Base-by-base conservation (phyloP, 2,113 vertebrate genomes). In the Epinephelus fuscoguttatus region DNA sequence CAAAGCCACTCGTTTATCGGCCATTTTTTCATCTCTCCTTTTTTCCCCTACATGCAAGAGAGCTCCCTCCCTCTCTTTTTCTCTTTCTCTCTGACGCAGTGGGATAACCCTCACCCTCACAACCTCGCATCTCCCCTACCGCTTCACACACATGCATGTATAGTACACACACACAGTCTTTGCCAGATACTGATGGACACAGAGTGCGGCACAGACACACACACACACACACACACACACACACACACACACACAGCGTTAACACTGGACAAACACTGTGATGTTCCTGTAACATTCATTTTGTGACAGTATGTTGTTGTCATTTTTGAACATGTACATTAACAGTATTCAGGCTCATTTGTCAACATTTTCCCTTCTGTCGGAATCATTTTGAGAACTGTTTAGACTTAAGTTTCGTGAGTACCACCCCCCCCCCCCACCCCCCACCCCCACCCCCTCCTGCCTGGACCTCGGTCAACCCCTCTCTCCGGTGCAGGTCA, bases 1-100 rank as follows among this genome's bases (percentile, higher is more conserved):
- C 90, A 93, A 93, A 93, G 90, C 30, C 81, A 19, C 81, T 82
- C 86, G 40, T 89, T 84, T 84, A 75, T 86, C 69, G 13, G 50
- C 57, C 86, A 74, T 71, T 90, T 92, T 89, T 89, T 72, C 88
- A 84, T 84, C 63, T 66, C 69, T 14, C 19, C 15, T 59, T 82
- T 78, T 84, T 84, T 80, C 75, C 62, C 23, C 63, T 59, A 80
- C 86, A 84, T 85, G 71, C 62, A 77, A 75, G 78, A 83, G 73
- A 64, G 69, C 69, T 17, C 62, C 61, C 72, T 33, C 70, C 37
- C 69, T 73, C 33, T 76, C 47, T 60, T 75, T 71, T 49, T 56
- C 67, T 61, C 78, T 69, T 70, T 78, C 85, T 84, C 60, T 84
- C 69, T 63, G 81, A 76, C 85, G 61, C 87, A 82, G 87, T 82